Percentiles rank a stretch among this genome's conserved stretches.
These are phyloP conservation scores for Cheilosia soror DNA, from an alignment of 2,888 invertebrate genomes.

Conservation along the genomic window DNA sequence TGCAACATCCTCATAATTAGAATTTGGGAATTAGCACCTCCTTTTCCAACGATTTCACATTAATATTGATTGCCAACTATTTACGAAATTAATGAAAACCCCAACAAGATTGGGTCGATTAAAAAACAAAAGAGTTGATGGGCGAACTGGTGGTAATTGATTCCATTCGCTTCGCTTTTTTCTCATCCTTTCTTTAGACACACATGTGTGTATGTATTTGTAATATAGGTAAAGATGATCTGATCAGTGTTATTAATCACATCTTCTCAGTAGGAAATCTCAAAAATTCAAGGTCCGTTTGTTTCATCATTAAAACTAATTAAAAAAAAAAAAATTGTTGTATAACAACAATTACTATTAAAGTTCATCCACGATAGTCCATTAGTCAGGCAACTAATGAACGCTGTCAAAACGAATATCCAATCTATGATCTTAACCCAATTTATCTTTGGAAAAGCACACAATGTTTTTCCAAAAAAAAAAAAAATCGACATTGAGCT, in stretches of 20 bases:
- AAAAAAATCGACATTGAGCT: slow-evolving; percentile 63
- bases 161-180: too few relatives aligned
- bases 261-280: background rate
- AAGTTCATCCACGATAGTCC: background rate
- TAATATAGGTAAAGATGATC: too few relatives aligned
- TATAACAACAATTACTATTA: slow-evolving; percentile 3
- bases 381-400: slow-evolving; percentile 50
- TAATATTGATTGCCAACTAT: background rate
- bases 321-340: background rate
- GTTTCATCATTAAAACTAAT: background rate
- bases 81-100: too few relatives aligned
- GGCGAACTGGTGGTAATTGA: slow-evolving; percentile 29
- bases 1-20: too few relatives aligned
- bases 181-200: too few relatives aligned
- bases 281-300: slow-evolving; percentile 7
- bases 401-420: slow-evolving; percentile 31
- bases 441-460: background rate
- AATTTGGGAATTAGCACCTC: too few relatives aligned
- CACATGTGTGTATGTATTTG: too few relatives aligned
- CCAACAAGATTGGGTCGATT: too few relatives aligned
- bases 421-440: slow-evolving; percentile 33
- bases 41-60: too few relatives aligned
- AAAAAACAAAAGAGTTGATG: slow-evolving; percentile 26
- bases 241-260: background rate
- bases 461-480: background rate